Base-by-base conservation (phyloP, 37 sponge, comb jelly and placozoan genomes). In the Oopsacas minuta region DNA sequence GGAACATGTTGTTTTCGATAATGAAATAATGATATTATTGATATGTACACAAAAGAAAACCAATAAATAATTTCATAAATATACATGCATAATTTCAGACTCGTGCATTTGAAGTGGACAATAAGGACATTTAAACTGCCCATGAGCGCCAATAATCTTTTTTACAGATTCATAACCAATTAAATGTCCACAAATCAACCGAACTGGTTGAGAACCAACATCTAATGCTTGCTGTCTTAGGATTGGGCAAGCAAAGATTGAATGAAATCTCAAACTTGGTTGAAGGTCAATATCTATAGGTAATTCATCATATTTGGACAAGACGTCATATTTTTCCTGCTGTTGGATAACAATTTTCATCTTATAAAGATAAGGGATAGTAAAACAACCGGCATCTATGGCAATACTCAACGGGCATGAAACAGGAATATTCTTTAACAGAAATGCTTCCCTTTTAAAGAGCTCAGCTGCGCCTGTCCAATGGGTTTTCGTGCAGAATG, bases 171-270 rank as follows among this genome's bases (percentile, higher is more conserved):
- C 99, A 37, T 85, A 85, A 35, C 95, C 94, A 35, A 97, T 97
- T 61, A 93, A 90, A 85, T 97, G 99, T 0, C 99, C 99, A 85
- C 99, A 97, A 10, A 37, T 32, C 51, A 97, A 83, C 3, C 99
- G 84, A 82, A 97, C 93, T 25, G 99, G 99, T 39, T 92, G 95
- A 37, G 75, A 61, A 25, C 75, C 15, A 8, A 37, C 36, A 91
- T 85, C 87, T 36, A 90, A 83, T 22, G 91, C 85, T 81, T 95
- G 93, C 38, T 92, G 96, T 5, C 91, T 82, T 17, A 97, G 91
- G 32, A 97, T 94, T 52, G 99, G 99, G 81, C 99, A 97, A 20
- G 99, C 92, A 86, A 97, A 94, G 36, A 94, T 83, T 36, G 92
- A 89, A 84, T 97, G 99, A 53, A 89, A 97, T 36, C 89, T 89